Evolutionary conservation across 2,113 vertebrate species (phyloP).

Genomic region (Pyrgilauda ruficollis): DNA sequence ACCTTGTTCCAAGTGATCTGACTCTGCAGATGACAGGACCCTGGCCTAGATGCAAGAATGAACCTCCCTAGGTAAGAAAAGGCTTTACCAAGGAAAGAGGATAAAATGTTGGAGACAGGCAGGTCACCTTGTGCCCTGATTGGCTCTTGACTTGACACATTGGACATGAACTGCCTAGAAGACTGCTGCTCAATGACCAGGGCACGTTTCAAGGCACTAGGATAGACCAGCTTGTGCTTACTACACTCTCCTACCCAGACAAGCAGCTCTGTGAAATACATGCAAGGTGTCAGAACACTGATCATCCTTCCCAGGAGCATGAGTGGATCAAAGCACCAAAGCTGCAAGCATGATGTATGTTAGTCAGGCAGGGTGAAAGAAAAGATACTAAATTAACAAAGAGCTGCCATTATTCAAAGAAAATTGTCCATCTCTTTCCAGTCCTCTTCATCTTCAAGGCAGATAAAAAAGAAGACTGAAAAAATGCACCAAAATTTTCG

Average conservation of each 20-base stretch:
- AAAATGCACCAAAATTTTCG: neutral
- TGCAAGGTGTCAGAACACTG: neutral
- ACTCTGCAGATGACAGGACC: constrained; percentile 10
- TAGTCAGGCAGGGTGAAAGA: neutral
- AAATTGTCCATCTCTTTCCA: neutral
- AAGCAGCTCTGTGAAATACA: neutral
- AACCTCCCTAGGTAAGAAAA: neutral
- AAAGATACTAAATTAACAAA: neutral
- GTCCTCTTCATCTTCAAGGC: neutral
- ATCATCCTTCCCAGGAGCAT: neutral
- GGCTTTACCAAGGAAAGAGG: neutral
- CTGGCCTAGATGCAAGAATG: constrained; percentile 4
- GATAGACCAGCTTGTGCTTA: neutral
- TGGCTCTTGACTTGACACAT: neutral
- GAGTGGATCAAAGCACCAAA: neutral
- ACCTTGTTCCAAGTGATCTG: neutral
- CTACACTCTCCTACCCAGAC: neutral
- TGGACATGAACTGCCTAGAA: neutral
- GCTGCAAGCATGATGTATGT: neutral
- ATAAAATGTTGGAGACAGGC: neutral
- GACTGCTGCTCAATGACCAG: neutral
- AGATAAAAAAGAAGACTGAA: neutral
- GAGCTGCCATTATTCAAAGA: neutral
- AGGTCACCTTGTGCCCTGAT: neutral
- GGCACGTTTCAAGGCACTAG: neutral